phyloP scores from a whole-genome alignment of 2,888 invertebrate species.

The Hybos culiciformis region DNA sequence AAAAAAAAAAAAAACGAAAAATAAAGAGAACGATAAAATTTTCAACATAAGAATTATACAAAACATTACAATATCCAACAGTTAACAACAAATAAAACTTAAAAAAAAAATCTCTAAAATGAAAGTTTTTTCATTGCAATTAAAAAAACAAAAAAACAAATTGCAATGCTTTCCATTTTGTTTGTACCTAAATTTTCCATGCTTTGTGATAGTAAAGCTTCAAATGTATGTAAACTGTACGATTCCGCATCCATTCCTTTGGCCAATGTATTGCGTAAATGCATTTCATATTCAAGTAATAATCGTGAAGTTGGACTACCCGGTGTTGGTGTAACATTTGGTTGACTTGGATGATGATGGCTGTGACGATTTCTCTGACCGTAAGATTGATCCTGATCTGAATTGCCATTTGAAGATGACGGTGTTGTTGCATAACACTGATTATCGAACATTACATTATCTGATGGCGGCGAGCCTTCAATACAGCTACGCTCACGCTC shows the following conservation, averaged over 20 bases:
- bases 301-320: conserved; percentile 74
- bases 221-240: conserved; percentile 86
- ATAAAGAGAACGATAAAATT: no score
- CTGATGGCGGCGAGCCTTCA: conserved; percentile 71
- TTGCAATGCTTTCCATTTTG: not conserved
- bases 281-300: conserved; percentile 86
- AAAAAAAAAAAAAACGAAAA: no score
- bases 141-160: not conserved
- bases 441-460: conserved; percentile 89
- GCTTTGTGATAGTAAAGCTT: conserved; percentile 81
- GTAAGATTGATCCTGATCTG: conserved; percentile 67
- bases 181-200: conserved; percentile 81
- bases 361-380: conserved; percentile 39
- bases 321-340: conserved; percentile 60
- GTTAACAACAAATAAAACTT: not conserved
- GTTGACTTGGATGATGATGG: conserved; percentile 52
- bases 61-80: no score
- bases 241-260: conserved; percentile 94
- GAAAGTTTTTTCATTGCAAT: conserved; percentile 6
- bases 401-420: conserved; percentile 85
- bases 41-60: no score
- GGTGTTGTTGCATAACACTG: conserved; percentile 92
- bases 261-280: conserved; percentile 78
- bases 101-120: not conserved
- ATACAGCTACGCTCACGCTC: conserved; percentile 48